Percentiles rank a stretch among this genome's conserved stretches.
phyloP scores from a whole-genome alignment of 23 tunicate species.

The Oikopleura vanhoeffeni region DNA sequence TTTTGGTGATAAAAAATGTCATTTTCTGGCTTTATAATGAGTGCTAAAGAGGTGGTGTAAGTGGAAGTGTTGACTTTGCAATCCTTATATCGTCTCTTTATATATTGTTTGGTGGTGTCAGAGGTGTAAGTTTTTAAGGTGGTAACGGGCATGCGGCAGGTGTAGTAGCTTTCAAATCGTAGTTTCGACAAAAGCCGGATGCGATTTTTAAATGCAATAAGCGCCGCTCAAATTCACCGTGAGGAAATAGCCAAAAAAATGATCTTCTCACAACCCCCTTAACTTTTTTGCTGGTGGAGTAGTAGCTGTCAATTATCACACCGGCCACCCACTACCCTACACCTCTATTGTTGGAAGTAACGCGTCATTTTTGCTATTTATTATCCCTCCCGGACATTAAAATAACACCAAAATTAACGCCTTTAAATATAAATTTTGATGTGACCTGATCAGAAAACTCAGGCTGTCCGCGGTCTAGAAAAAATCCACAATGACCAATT shows the following conservation, averaged over 20 bases:
- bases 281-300: background rate
- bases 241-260: background rate
- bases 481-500: too few species aligned
- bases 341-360: background rate
- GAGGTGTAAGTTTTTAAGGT: background rate
- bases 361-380: background rate
- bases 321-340: background rate
- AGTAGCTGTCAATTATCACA: constrained; percentile 15
- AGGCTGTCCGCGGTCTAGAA: too few species aligned
- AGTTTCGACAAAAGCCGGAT: background rate
- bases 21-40: too few species aligned
- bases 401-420: too few species aligned
- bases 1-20: background rate
- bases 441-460: background rate
- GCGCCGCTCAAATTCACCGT: background rate
- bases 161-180: too few species aligned
- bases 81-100: too few species aligned
- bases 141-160: too few species aligned
- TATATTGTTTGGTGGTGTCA: too few species aligned
- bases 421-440: background rate
- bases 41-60: too few species aligned
- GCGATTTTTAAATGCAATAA: background rate
- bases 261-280: too few species aligned
- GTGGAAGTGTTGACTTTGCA: too few species aligned
- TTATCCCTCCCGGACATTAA: background rate